Evolutionary conservation across 2,888 invertebrate genomes (phyloP), one percentile per base, ranked within the genome.

Genomic region (Cryptocephalus primarius): DNA sequence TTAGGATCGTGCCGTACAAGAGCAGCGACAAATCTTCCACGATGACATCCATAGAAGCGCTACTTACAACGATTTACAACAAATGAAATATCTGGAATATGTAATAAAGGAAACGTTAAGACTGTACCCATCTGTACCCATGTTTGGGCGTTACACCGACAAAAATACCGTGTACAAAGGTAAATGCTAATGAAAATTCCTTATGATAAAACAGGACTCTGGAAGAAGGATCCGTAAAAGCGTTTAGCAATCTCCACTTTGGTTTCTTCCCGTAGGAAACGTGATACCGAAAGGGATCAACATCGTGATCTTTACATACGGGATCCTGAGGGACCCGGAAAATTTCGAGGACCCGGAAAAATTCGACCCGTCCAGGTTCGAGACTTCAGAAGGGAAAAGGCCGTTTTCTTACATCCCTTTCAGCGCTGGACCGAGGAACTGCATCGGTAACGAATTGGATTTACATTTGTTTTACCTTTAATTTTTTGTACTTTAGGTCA

Each of bases 231-330:
- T 22, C 6, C 6, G 22, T 2, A 22, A 22, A 22, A 2, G 3
- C 22, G 6, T 22, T 22, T 22, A 22, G 22, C 6, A 22, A 22
- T 22, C 22, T 22, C 22, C 22, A 22, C 6, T 2, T 6, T 22
- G 22, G 22, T 11, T 45, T 13, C 32, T 44, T 43, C 32, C 33
- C 13, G 4, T 11, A 43, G 57, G 50, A 33, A 54, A 51, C 14
- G 47, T 48, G 32, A 60, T 58, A 13, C 63, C 70, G 1, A 67
- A 68, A 46, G 66, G 70, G 3, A 66, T 70, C 1, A 64, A 69
- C 1, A 48, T 74, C 0, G 62, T 68, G 2, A 52, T 76, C 8
- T 46, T 33, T 12, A 36, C 34, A 11, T 49, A 51, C 39, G 51
- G 48, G 9, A 44, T 52, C 10, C 48, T 48, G 33, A 48, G 50